Evolutionary conservation across 2,888 invertebrate genomes (phyloP).

Genomic region (Hermaeophaga mercurialis): DNA sequence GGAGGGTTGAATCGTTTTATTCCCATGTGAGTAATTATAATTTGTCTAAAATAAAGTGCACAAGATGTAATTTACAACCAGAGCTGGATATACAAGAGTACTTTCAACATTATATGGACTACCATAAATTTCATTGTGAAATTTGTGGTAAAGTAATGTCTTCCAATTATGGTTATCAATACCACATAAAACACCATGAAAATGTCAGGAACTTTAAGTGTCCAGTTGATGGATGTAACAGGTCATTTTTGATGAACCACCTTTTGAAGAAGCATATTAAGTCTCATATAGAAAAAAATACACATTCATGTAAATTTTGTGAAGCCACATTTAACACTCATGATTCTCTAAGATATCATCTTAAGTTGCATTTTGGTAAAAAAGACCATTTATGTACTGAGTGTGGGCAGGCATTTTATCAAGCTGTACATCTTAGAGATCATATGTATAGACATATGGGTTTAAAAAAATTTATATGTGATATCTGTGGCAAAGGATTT

Average conservation of each 20-base stretch:
- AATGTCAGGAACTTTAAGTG: constrained; percentile 30
- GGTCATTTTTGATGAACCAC: constrained; percentile 32
- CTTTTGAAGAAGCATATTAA: constrained; percentile 35
- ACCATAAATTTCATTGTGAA: constrained; percentile 32
- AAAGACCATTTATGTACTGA: constrained; percentile 35
- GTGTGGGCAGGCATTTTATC: constrained; percentile 38
- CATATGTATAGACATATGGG: constrained; percentile 44
- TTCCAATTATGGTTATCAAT: constrained; percentile 21
- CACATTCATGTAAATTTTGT: constrained; percentile 35
- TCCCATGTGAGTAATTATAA: constrained; percentile 2
- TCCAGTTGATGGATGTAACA: constrained; percentile 32
- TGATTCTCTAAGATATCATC: constrained; percentile 36
- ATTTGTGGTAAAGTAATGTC: constrained; percentile 33
- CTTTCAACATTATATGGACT: constrained; percentile 23
- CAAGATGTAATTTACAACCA: neutral
- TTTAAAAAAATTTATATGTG: constrained; percentile 39
- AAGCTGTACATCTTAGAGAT: constrained; percentile 38
- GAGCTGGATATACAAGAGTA: constrained; percentile 16
- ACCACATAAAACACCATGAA: constrained; percentile 23
- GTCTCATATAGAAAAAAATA: constrained; percentile 29
- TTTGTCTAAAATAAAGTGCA: constrained; percentile 11
- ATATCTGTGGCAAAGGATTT: constrained; percentile 40
- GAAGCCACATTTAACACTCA: constrained; percentile 34
- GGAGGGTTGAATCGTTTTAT: neutral
- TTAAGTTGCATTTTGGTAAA: constrained; percentile 32